Evolutionary conservation across 2,797 vertebrate genomes (phyloP), one percentile per base, ranked within the genome.

Genomic region (Onychomys leucogaster): DNA sequence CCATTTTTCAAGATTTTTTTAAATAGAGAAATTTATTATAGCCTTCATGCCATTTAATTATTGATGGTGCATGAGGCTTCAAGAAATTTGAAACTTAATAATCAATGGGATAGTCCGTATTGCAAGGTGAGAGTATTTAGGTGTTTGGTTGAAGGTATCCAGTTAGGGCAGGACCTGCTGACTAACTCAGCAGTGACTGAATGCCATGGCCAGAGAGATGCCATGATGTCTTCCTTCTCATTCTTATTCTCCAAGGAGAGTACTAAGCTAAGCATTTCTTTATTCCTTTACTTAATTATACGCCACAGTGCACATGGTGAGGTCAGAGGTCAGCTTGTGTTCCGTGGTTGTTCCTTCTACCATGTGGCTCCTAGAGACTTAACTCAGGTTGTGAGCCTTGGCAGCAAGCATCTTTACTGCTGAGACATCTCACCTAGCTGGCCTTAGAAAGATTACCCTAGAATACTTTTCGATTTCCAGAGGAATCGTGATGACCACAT

Each of bases 1-100:
- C 2, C 41, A 4, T 92, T 84, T 57, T 94, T 96, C 78, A 76
- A 94, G 90, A 6, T 34, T 84, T 84, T 83, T 65, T 49, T 14
- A 14, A 82, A 10, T 85, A 89, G 55, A 90, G 21, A 94, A 71
- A 32, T 93, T 32, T 85, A 34, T 49, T 43, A 34, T 49, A 85
- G 43, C 83, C 32, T 37, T 69, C 37, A 73, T 41, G 32, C 82
- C 34, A 80, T 90, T 89, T 52, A 37, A 46, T 43, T 55, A 61
- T 32, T 84, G 1, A 46, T 91, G 65, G 43, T 67, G 1, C 43
- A 67, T 49, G 19, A 67, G 14, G 27, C 32, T 59, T 95, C 41
- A 37, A 86, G 89, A 55, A 75, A 67, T 52, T 55, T 49, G 59
- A 71, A 43, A 1, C 21, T 89, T 19, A 41, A n/a, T 87, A 37